Evolutionary conservation across 2,113 vertebrate species (phyloP).

Genomic region (human): DNA sequence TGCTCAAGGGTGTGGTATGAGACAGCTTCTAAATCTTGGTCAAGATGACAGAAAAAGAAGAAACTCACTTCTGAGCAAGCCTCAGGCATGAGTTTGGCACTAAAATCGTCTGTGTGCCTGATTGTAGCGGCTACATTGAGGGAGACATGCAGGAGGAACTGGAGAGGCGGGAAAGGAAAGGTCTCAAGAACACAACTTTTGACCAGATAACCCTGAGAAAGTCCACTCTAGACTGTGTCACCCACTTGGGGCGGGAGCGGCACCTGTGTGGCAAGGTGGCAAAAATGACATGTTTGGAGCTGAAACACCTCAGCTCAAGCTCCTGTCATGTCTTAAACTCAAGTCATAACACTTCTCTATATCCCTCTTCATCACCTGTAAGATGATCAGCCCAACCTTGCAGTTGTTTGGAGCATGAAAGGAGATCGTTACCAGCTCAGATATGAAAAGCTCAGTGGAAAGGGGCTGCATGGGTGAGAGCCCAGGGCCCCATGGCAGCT

Average conservation of each 20-base stretch:
- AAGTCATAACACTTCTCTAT: neutral
- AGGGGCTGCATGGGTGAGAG: neutral
- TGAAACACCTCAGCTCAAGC: neutral
- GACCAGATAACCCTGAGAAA: neutral
- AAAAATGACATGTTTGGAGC: neutral
- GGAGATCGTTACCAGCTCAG: neutral
- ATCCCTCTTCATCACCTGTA: neutral
- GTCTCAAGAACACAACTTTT: neutral
- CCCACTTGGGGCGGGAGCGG: neutral
- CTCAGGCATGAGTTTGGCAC: neutral
- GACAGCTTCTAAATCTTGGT: constrained; percentile 23
- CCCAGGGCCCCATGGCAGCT: neutral
- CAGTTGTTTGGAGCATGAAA: neutral
- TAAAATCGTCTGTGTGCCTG: neutral
- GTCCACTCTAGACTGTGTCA: neutral
- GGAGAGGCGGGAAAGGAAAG: neutral
- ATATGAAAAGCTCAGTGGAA: neutral
- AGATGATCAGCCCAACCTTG: neutral
- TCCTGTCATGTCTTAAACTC: neutral
- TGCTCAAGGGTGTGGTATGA: constrained; percentile 6
- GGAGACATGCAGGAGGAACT: neutral
- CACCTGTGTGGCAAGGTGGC: neutral
- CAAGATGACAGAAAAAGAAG: constrained; percentile 12
- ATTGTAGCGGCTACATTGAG: neutral
- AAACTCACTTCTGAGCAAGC: neutral